phyloP scores from a whole-genome alignment of 2,797 vertebrate species.

The Margarornis squamiger region DNA sequence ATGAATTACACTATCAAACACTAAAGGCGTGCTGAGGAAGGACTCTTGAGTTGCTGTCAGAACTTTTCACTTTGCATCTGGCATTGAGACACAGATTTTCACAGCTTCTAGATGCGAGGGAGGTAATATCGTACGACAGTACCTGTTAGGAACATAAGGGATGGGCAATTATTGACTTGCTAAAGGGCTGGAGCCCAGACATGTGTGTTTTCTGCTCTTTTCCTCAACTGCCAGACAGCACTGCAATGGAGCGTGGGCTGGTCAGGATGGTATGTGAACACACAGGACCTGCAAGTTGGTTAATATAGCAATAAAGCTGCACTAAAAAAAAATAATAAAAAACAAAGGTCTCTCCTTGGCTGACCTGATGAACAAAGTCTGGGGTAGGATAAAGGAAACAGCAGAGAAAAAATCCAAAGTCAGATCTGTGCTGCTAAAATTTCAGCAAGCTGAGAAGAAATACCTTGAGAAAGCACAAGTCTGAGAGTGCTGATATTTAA shows the following conservation, averaged over 20 bases:
- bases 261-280: neutral
- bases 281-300: neutral
- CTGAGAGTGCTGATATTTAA: neutral
- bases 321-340: neutral
- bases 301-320: neutral
- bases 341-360: neutral
- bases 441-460: neutral
- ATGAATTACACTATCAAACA: neutral
- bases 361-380: neutral
- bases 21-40: neutral
- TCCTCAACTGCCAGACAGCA: neutral
- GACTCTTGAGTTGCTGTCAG: neutral
- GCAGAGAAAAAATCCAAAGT: neutral
- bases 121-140: neutral
- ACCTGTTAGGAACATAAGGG: neutral
- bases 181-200: neutral
- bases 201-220: neutral
- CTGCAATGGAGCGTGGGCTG: fast-evolving
- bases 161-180: neutral
- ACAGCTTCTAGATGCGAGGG: neutral
- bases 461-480: neutral
- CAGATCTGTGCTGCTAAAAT: neutral
- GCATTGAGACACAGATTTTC: neutral
- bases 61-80: neutral
- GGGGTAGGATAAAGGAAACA: neutral